Conservation (phyloP, 2,797 vertebrate genomes). For the Pseudochirops corinnae region DNA sequence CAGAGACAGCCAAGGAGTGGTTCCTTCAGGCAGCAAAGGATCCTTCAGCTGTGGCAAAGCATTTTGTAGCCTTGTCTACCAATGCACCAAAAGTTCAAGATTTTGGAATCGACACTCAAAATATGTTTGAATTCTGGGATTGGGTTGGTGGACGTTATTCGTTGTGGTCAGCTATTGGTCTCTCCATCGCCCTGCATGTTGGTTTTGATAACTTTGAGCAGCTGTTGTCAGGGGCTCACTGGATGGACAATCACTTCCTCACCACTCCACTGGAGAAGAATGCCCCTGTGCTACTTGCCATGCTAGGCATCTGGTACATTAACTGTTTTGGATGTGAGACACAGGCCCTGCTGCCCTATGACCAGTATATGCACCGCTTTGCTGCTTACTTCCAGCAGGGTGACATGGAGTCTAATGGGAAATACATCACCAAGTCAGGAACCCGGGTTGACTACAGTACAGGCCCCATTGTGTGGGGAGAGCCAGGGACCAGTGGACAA, state of each 20-base stretch:
- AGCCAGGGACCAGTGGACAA: too few relatives aligned
- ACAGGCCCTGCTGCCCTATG: too few relatives aligned
- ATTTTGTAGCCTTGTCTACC: too few relatives aligned
- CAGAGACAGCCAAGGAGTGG: conserved; percentile 97
- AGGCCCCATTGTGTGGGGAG: too few relatives aligned
- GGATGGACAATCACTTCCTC: conserved; percentile 97
- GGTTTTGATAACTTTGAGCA: conserved; percentile 97
- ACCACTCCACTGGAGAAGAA: conserved; percentile 93
- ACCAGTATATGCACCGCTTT: too few relatives aligned
- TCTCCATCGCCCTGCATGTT: conserved; percentile 96
- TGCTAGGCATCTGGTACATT: conserved; percentile 97
- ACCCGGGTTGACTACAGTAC: too few relatives aligned
- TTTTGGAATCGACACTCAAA: too few relatives aligned
- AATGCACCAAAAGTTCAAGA: too few relatives aligned
- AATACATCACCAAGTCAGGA: too few relatives aligned
- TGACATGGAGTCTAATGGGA: too few relatives aligned
- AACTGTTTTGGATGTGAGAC: conserved; percentile 95
- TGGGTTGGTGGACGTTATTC: conserved; percentile 99
- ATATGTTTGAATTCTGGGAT: too few relatives aligned
- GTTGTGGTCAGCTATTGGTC: conserved; percentile 98
- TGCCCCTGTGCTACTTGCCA: conserved; percentile 91
- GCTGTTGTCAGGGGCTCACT: conserved; percentile 95
- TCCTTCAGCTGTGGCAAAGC: neutral
- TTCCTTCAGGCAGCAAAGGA: conserved; percentile 92
- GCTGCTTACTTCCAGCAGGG: too few relatives aligned